Percentiles rank a stretch among this genome's conserved stretches.
These are phyloP conservation scores for Xenopus borealis DNA, from an alignment of 2,113 vertebrate genomes.

Conservation along the genomic window DNA sequence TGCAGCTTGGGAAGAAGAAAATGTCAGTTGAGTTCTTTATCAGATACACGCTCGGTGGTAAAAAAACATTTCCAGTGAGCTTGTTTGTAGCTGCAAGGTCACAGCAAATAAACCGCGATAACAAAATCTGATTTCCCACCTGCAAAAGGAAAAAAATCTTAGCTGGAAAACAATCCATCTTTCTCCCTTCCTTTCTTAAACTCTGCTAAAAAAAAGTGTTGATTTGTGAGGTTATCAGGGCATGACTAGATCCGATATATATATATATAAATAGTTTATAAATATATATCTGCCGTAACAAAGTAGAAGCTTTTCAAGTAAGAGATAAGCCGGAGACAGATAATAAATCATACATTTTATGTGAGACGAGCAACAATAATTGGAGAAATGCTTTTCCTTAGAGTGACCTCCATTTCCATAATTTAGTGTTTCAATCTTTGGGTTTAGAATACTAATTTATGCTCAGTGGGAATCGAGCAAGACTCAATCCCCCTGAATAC, in stretches of 20 bases:
- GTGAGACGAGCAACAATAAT: neutral
- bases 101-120: conserved; percentile 19
- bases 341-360: neutral
- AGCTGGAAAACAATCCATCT: no score
- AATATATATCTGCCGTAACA: neutral
- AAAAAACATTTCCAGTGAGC: neutral
- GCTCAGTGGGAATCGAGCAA: neutral
- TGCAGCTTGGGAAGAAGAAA: neutral
- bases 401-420: neutral
- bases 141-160: neutral
- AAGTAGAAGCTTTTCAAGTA: neutral
- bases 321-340: neutral
- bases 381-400: rapidly evolving
- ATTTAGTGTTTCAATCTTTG: neutral
- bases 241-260: neutral
- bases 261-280: no score
- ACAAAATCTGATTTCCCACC: conserved; percentile 18
- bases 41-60: neutral
- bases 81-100: conserved; percentile 24
- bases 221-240: conserved; percentile 23
- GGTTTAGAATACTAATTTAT: rapidly evolving
- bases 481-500: neutral
- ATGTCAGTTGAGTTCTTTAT: conserved; percentile 5
- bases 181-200: conserved; percentile 5
- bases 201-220: conserved; percentile 8